These are phyloP conservation scores for Lagria hirta DNA, from an alignment of 2,888 invertebrate genomes.

Conservation along the genomic window DNA sequence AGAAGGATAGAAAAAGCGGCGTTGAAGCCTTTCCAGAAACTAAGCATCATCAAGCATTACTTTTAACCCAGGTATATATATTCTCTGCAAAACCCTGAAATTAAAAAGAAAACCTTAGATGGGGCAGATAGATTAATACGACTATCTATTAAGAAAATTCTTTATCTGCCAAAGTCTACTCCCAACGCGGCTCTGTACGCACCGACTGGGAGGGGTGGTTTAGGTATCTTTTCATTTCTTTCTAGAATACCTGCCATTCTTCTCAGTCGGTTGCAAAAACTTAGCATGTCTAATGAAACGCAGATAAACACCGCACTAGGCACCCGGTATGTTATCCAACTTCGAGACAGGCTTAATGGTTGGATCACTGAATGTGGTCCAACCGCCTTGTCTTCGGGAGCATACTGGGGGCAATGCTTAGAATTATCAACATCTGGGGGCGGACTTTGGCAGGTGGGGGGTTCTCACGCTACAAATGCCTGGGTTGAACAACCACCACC, in stretches of 20 bases:
- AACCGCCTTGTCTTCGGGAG: neutral
- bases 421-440: neutral
- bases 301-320: neutral
- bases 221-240: neutral
- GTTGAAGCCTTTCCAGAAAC: neutral
- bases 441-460: neutral
- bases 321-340: neutral
- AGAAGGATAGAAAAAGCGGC: neutral
- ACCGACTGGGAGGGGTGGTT: neutral
- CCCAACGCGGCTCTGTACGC: neutral
- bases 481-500: neutral
- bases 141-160: neutral
- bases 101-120: neutral
- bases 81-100: neutral
- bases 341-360: neutral
- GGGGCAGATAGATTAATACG: neutral
- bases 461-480: neutral
- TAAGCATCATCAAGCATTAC: neutral
- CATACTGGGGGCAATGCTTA: neutral
- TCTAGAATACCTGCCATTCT: neutral
- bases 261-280: neutral
- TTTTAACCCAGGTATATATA: neutral
- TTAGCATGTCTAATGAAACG: neutral
- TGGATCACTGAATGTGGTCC: neutral
- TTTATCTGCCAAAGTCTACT: neutral